Conservation (phyloP, 92 coral and sea anemone species). For the Zoanthus sociatus region DNA sequence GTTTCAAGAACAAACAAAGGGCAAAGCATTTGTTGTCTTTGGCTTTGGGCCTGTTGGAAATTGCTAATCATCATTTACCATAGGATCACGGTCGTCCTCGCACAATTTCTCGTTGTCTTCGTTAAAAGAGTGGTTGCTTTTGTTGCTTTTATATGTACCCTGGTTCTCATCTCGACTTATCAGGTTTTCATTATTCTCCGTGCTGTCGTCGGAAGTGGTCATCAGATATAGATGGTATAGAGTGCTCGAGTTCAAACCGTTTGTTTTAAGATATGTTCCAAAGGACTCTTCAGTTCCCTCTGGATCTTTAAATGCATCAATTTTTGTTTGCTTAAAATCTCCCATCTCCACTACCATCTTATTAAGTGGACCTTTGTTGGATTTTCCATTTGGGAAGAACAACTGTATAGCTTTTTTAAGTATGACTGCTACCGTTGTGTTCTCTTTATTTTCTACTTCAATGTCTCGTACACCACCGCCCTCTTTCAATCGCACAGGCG, state of each 20-base stretch:
- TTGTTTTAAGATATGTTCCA: neutral
- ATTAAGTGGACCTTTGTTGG: neutral
- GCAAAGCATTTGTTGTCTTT: conserved; percentile 4
- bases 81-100: neutral
- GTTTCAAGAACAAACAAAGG: neutral
- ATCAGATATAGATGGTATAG: neutral
- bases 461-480: conserved; percentile 7
- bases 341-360: neutral
- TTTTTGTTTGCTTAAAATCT: conserved; percentile 1
- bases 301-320: neutral
- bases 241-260: conserved; percentile 5
- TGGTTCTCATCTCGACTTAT: neutral
- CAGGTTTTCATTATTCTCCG: neutral
- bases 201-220: neutral
- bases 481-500: neutral
- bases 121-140: neutral
- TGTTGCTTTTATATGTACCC: neutral
- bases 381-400: neutral
- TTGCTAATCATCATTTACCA: neutral
- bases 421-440: neutral
- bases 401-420: neutral
- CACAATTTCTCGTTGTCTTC: neutral
- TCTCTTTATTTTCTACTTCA: neutral
- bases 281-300: neutral
- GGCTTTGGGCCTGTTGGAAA: neutral